Evolutionary conservation across 1,140 invertebrate genomes (phyloP).

Genomic region (Rhyacophila brunnea): DNA sequence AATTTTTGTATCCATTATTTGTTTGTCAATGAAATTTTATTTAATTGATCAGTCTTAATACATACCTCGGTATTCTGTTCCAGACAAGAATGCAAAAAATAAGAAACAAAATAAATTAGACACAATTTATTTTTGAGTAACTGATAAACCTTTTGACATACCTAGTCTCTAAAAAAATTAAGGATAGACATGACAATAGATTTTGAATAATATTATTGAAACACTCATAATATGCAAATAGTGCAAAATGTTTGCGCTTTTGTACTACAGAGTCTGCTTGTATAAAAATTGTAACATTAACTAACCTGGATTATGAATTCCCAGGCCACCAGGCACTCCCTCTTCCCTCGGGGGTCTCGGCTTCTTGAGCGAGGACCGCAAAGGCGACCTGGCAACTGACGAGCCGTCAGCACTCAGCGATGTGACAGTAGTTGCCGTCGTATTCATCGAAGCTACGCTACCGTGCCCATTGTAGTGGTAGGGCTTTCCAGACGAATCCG

Average conservation of each 20-base stretch:
- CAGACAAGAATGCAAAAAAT: not conserved
- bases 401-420: slow-evolving; percentile 54
- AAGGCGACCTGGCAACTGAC: slow-evolving; percentile 67
- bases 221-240: no score
- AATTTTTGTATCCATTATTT: no score
- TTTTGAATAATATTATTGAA: no score
- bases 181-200: no score
- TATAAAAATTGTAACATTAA: no score
- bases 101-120: slow-evolving; percentile 1
- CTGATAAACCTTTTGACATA: no score
- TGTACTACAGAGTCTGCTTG: no score
- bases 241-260: no score
- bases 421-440: slow-evolving; percentile 68
- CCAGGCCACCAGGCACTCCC: slow-evolving; percentile 57
- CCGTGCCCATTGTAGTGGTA: slow-evolving; percentile 74
- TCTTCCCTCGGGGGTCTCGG: slow-evolving; percentile 59
- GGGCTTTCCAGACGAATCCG: slow-evolving; percentile 77
- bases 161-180: no score
- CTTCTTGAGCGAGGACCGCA: slow-evolving; percentile 80
- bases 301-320: slow-evolving; percentile 76
- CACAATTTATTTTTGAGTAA: not conserved
- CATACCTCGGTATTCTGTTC: slow-evolving; percentile 16
- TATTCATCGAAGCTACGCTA: slow-evolving; percentile 73
- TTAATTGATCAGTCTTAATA: no score
- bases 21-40: no score